Percentiles rank a stretch among this genome's conserved stretches.
Evolutionary conservation across 2,113 vertebrate species (phyloP).

Genomic region (Eublepharis macularius): DNA sequence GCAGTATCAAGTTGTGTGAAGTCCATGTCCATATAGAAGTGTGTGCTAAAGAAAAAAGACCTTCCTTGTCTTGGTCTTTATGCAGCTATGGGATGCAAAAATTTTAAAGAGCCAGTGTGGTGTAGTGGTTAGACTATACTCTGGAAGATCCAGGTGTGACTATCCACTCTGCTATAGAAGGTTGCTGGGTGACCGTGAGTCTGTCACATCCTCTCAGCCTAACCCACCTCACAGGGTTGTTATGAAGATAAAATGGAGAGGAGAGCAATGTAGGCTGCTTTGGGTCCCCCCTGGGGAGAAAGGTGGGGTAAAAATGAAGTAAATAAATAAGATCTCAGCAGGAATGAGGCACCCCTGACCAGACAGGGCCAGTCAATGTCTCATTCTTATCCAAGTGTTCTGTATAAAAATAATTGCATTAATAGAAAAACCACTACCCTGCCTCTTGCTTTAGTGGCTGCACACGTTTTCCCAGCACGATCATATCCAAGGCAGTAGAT

Average conservation of each 20-base stretch:
- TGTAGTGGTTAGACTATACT: too few species aligned
- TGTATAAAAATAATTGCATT: background rate
- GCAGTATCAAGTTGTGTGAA: background rate
- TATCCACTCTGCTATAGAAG: too few species aligned
- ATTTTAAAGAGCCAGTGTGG: background rate
- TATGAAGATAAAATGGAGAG: too few species aligned
- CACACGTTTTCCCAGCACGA: constrained; percentile 25
- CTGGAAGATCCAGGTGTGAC: too few species aligned
- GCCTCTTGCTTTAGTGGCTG: constrained; percentile 37
- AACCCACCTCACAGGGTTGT: too few species aligned
- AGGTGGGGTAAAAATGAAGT: too few species aligned
- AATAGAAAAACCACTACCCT: background rate
- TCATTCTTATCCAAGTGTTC: constrained; percentile 8
- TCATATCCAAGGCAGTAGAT: constrained; percentile 19
- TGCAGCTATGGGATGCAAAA: background rate
- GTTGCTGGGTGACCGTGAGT: too few species aligned
- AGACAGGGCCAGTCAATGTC: background rate
- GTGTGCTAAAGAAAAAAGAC: too few species aligned
- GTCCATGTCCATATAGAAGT: background rate
- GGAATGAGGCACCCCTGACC: background rate
- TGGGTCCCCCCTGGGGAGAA: too few species aligned
- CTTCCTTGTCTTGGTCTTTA: background rate
- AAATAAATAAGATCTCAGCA: background rate
- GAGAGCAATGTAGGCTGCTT: too few species aligned
- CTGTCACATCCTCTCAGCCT: too few species aligned